Base-by-base conservation (phyloP, 1,140 invertebrate species). In the Calosoma granatense region DNA sequence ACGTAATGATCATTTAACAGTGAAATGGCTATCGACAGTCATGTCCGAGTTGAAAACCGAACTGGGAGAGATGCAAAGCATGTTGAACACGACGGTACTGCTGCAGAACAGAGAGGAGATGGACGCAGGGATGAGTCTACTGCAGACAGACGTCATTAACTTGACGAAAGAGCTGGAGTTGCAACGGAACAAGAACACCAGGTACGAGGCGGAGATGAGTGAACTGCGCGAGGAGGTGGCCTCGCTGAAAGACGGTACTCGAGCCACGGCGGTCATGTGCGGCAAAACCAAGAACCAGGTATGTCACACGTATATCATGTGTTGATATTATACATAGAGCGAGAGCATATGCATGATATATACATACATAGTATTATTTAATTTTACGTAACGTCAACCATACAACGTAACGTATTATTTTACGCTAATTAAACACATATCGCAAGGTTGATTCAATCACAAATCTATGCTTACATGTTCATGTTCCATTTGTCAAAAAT, bases 1-100 rank as follows among this genome's bases (percentile, higher is more conserved):
- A 56, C 58, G n/a, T 63, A 76, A 76, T 65, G 74, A 76, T 26
- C 69, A 69, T 17, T 59, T 75, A 39, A 74, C 71, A 1, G 36
- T 74, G 19, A 72, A 74, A 61, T 76, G 73, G 73, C 63, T 76
- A 41, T 66, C 70, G 22, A 65, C 65, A 30, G 56, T 64, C 11
- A 60, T 76, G 9, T 54, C 61, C 39, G 72, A 76, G 61, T 53
- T 75, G 39, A 67, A 70, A 54, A 66, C 61, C 4, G 74, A 76
- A 65, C 55, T 74, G 14, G 57, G 62, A 11, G 74, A 76, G 63
- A 51, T 74, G n/a, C 70, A 72, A 53, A 59, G 56, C n/a, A 61
- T 66, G 1, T 57, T 71, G 2, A 73, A 73, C 54, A 64, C 68
- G 12, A 67, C 70, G 4, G 62, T 63, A 12, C 64, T 69, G 14